A percentile compares a stretch with the other conserved stretches of the same genome.
Evolutionary conservation across 2,113 vertebrate species (phyloP).

Genomic region (Takifugu flavidus): DNA sequence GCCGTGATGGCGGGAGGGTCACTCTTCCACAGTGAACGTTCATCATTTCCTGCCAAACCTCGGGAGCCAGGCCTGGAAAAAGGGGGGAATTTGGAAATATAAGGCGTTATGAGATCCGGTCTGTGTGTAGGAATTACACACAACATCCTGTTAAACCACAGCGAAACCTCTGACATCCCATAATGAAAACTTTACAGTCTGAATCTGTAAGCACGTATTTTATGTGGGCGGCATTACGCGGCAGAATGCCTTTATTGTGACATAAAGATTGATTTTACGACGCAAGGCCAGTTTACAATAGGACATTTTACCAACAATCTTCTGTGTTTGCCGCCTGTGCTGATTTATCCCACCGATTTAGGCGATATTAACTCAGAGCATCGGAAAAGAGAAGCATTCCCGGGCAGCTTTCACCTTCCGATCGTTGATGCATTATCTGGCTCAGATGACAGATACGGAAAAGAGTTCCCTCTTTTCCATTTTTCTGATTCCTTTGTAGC

Average conservation of each 20-base stretch:
- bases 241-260: constrained; percentile 13
- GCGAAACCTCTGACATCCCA: background rate
- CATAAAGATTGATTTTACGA: constrained; percentile 18
- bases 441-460: constrained; percentile 41
- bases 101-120: too few relatives aligned
- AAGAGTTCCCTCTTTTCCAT: constrained; percentile 7
- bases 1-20: too few relatives aligned
- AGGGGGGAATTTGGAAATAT: too few relatives aligned
- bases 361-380: constrained; percentile 2
- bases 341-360: constrained; percentile 39
- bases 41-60: too few relatives aligned
- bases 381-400: constrained; percentile 25
- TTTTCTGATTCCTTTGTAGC: constrained; percentile 6
- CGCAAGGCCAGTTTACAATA: background rate
- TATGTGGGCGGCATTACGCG: constrained; percentile 1
- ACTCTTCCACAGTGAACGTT: too few relatives aligned
- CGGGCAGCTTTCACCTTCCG: constrained; percentile 32
- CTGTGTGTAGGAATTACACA: too few relatives aligned
- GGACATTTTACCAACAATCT: constrained; percentile 13
- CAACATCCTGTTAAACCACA: background rate
- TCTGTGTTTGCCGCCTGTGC: constrained; percentile 16
- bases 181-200: constrained; percentile 3
- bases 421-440: constrained; percentile 25
- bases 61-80: too few relatives aligned
- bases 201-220: constrained; percentile 1